Base-by-base conservation (phyloP, 2,113 vertebrate species). In the Callionymus lyra region DNA sequence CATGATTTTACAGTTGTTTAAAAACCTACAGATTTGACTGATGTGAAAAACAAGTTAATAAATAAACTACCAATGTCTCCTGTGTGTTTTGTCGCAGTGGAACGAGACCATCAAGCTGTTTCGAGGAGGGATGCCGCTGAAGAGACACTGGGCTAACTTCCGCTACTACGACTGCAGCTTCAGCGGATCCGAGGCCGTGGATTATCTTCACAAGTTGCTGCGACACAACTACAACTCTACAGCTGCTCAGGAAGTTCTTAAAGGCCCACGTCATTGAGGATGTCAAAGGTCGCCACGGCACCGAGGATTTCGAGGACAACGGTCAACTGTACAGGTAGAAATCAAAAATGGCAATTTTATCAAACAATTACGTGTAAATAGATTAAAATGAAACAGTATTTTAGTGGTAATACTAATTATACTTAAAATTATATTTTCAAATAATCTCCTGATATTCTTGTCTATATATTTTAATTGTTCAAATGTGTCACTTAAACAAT, bases 91-190 rank as follows among this genome's bases (percentile, higher is more conserved):
- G n/a, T n/a, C n/a, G n/a, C 56, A 81, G 78, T 81, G 78, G 78
- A 81, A 81, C 63, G 78, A 81, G 65, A 81, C 78, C 21, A 76
- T 81, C 19, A 66, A 74, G 43, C 75, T 78, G 12, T 81, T 81
- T 41, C 65, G 72, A 1, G 50, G 63, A 37, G 65, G 72, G 12
- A 67, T 81, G 75, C 65, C 72, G 0, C 44, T 76, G 40, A 72
- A 46, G 41, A 59, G 78, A 38, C 78, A 81, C 59, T 78, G 78
- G 78, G 65, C 66, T 1, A 17, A 81, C 50, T 78, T 81, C 40
- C 78, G 78, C 53, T 78, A 32, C 70, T 70, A 70, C 31, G 75
- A 81, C 12, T 45, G 35, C 37, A 78, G 63, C 41, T 81, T 81
- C 62, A 54, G 75, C 0, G 78, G 72, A 32, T 65, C 60, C 0